Evolutionary conservation across 2,113 vertebrate species (phyloP).

Genomic region (Coreoperca whiteheadi): DNA sequence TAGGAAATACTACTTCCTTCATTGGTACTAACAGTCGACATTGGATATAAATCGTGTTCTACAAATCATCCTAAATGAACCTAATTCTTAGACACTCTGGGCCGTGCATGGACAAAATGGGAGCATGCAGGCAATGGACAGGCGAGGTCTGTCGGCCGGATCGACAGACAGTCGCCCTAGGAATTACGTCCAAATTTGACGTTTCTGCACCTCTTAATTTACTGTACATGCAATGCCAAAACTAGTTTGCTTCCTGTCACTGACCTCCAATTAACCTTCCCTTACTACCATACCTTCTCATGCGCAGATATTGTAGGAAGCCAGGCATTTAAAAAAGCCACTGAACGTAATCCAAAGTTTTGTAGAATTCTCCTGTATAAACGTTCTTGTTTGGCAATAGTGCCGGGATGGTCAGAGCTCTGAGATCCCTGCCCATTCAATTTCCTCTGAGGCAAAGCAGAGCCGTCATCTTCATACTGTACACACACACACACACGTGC

Average conservation of each 20-base stretch:
- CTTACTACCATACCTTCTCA: no score
- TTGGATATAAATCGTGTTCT: background rate
- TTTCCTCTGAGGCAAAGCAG: no score
- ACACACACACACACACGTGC: no score
- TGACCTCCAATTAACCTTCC: no score
- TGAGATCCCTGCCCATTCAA: no score
- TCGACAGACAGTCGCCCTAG: background rate
- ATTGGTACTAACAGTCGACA: background rate
- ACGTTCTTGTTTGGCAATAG: background rate
- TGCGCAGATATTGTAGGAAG: no score
- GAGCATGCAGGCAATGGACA: background rate
- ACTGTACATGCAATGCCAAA: background rate
- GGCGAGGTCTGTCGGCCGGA: background rate
- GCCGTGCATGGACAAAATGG: background rate
- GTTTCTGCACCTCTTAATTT: background rate
- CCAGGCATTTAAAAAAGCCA: no score
- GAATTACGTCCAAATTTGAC: background rate
- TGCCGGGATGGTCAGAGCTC: background rate
- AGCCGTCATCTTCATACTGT: background rate
- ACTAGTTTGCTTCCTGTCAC: no score
- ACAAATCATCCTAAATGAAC: background rate
- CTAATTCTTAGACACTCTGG: background rate
- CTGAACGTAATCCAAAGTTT: background rate
- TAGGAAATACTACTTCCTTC: background rate
- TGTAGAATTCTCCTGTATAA: background rate